These are phyloP conservation scores for Pachyuromys duprasi DNA, from an alignment of 2,797 vertebrate genomes.

Conservation along the genomic window DNA sequence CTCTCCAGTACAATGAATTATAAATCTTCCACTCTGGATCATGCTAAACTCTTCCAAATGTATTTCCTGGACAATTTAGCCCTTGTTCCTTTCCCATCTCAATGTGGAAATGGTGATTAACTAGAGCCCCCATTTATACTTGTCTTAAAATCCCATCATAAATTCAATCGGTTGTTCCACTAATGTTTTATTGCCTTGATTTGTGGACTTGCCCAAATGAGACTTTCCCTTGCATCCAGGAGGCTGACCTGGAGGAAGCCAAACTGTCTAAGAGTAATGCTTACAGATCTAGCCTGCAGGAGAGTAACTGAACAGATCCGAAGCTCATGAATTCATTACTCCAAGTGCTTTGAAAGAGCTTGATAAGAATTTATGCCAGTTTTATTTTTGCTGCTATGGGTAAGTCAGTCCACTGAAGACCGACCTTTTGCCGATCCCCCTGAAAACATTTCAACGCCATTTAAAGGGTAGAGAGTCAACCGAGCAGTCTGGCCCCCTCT, in stretches of 20 bases:
- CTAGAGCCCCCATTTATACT: constrained; percentile 65
- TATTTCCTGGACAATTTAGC: constrained; percentile 82
- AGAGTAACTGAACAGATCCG: neutral
- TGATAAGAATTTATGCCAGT: neutral
- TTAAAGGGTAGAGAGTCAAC: neutral
- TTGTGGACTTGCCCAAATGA: constrained; percentile 58
- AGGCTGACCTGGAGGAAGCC: constrained; percentile 53
- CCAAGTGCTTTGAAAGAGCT: neutral
- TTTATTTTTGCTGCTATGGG: neutral
- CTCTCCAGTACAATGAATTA: constrained; percentile 76
- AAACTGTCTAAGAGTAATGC: neutral
- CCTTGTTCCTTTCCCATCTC: constrained; percentile 72
- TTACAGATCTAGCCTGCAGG: neutral
- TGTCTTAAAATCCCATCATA: constrained; percentile 81
- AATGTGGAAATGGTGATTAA: constrained; percentile 75
- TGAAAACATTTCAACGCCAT: neutral
- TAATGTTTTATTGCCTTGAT: constrained; percentile 73
- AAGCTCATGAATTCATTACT: neutral
- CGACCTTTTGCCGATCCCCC: neutral
- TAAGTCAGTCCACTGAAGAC: neutral
- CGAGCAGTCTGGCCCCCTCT: neutral
- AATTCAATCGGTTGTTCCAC: constrained; percentile 72
- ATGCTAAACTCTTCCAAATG: constrained; percentile 84
- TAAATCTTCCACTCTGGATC: constrained; percentile 84
- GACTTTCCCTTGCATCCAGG: constrained; percentile 42